Base-by-base conservation (phyloP, 2,797 vertebrate species). In the Taenioides sp. region DNA sequence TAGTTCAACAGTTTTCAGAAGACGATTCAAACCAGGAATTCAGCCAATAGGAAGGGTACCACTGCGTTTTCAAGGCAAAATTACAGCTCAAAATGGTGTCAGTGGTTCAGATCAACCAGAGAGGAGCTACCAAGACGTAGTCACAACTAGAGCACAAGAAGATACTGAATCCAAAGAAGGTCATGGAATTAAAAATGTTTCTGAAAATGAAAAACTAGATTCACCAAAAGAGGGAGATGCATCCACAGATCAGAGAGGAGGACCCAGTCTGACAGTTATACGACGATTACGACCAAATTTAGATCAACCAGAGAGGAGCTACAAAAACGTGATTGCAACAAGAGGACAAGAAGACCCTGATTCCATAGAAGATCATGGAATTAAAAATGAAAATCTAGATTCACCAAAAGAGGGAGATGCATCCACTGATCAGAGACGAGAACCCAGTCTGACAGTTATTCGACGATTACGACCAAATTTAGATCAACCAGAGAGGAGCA, bases 21-120 rank as follows among this genome's bases (percentile, higher is more conserved):
- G 57, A 72, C 50, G 50, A 25, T 61, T 74, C 14, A 84, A 70
- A 73, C 85, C 80, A 23, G 63, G 22, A 43, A 25, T 34, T 31
- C 10, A 10, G 73, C 40, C 67, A 59, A 87, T 66, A 61, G 83
- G 22, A 66, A 54, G 49, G 10, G 23, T 58, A 52, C 43, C 64
- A 27, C 34, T 50, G 43, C 74, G 60, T 5, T 49, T 57, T 68
- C 75, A 11, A 4, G 70, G 43, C 16, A 79, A 70, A 23, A 71
- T 64, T 14, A 66, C 64, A 6, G 6, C 20, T 76, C 62, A 60
- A 5, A 77, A 80, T 28, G 16, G 57, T 27, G 12, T 27, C 43
- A 47, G 14, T 47, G 14, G 43, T 47, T 47, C 16, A 17, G 57
- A 23, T 55, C 22, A 11, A 23, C n/a, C 54, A 57, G 22, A 23